Base-by-base conservation (phyloP, 2,113 vertebrate species). In the Paedocypris sp. region DNA sequence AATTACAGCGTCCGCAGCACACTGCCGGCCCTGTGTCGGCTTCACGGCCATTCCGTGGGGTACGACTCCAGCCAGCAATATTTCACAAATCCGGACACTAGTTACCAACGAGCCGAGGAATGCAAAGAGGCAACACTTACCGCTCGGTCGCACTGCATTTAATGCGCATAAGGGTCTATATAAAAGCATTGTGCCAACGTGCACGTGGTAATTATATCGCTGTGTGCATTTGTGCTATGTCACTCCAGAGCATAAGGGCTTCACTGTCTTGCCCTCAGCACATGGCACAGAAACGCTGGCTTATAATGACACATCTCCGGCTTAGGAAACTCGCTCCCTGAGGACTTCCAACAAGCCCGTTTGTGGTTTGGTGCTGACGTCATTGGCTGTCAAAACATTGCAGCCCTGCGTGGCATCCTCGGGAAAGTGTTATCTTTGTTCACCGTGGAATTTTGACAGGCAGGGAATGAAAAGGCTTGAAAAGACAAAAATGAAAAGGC, bases 11-110 rank as follows among this genome's bases (percentile, higher is more conserved):
- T 5, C 11, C 25, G 12, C 50, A 62, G 80, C 74, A 86, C 83
- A 83, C 83, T 82, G 70, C 75, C 61, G 57, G 68, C 77, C 82
- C 79, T 84, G 82, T 86, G 76, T 83, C n/a, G 58, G 66, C 78
- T 77, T 69, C 60, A 71, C 45, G 62, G 62, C 50, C 63, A 56
- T 74, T 84, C 80, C 79, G 66, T 43, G 74, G 68, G 76, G 75
- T 72, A 75, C 68, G 12, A 26, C 72, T 75, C 52, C 74, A 80
- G 82, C 79, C 81, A 83, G 82, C 73, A 79, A 80, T 79, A 80
- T 84, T 80, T 82, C 72, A 80, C 68, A 82, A 81, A 76, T 73
- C 67, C 78, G 64, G 72, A 78, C 68, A 75, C 64, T 70, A 56
- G 74, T 77, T 75, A 77, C 68, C 79, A 71, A 80, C 67, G 58